Evolutionary conservation across 2,888 invertebrate species (phyloP).

Genomic region (Lasius platythorax): DNA sequence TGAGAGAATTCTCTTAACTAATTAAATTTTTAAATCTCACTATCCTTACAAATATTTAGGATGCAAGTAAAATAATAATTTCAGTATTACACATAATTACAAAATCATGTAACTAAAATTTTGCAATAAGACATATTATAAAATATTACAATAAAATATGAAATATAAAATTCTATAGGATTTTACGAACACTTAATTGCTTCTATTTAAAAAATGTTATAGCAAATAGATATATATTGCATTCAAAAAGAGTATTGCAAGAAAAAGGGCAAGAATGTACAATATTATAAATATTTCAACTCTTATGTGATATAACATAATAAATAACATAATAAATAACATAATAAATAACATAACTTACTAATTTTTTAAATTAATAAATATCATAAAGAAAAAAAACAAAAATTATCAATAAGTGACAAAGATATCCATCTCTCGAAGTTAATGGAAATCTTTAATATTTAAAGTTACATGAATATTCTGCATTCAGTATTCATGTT

Average conservation of each 20-base stretch:
- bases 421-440: neutral
- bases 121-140: neutral
- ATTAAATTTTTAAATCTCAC: no score
- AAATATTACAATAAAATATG: neutral
- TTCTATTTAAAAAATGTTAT: neutral
- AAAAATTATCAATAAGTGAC: neutral
- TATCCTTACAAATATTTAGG: no score
- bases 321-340: conserved; percentile 1
- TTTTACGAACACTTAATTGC: neutral
- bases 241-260: neutral
- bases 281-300: conserved; percentile 10
- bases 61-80: no score
- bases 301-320: neutral
- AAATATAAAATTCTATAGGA: neutral
- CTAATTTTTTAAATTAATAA: neutral
- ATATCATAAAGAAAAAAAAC: neutral
- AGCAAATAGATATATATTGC: neutral
- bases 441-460: neutral
- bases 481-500: neutral
- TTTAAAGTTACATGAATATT: conserved; percentile 10
- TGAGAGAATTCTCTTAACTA: no score
- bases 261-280: neutral
- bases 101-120: no score
- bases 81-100: no score
- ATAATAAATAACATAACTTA: neutral